phyloP scores from a whole-genome alignment of 1,140 invertebrate genomes.

The Plutomurus gul region DNA sequence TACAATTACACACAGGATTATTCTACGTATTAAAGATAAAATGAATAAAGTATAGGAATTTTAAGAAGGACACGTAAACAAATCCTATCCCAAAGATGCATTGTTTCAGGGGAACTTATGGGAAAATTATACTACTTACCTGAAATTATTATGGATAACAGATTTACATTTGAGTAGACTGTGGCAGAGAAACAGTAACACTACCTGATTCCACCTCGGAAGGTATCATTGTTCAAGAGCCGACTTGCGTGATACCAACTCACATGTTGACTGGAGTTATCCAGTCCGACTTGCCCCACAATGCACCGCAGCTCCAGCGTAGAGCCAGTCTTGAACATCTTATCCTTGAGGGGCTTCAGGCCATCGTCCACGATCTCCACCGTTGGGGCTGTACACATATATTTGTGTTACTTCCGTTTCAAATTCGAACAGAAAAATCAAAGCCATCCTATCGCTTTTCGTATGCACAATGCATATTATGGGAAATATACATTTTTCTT shows the following conservation, averaged over 20 bases:
- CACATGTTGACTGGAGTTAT: constrained; percentile 61
- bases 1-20: too few relatives aligned
- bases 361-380: constrained; percentile 84
- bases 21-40: too few relatives aligned
- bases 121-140: too few relatives aligned
- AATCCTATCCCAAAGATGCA: too few relatives aligned
- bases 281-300: constrained; percentile 54
- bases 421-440: neutral
- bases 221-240: constrained; percentile 81
- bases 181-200: too few relatives aligned
- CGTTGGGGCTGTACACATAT: constrained; percentile 71
- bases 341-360: constrained; percentile 75
- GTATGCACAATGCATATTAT: too few relatives aligned
- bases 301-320: constrained; percentile 80
- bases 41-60: too few relatives aligned
- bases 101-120: too few relatives aligned
- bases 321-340: constrained; percentile 83
- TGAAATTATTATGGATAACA: neutral
- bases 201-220: constrained; percentile 80
- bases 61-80: too few relatives aligned
- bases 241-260: constrained; percentile 72
- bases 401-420: neutral
- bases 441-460: neutral
- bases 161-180: neutral
- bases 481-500: too few relatives aligned